A percentile compares a stretch with the other conserved stretches of the same genome.
phyloP scores from a whole-genome alignment of 2,888 invertebrate genomes.

The Gari tellinella region DNA sequence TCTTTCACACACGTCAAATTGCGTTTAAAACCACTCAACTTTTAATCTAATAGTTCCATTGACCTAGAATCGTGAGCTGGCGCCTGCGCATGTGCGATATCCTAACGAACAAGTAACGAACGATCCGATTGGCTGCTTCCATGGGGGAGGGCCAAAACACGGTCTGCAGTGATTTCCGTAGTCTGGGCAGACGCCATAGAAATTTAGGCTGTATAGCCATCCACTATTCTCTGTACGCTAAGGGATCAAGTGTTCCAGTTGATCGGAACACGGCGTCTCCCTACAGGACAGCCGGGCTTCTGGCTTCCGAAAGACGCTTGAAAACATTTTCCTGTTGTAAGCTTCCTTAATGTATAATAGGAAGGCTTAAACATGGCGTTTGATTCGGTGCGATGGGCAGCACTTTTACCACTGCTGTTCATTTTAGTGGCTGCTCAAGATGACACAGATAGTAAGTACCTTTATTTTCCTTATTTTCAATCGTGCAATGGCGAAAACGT shows the following conservation, averaged over 20 bases:
- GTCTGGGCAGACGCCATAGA: conserved; percentile 23
- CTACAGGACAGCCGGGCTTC: conserved; percentile 60
- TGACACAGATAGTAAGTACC: conserved; percentile 19
- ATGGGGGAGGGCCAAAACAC: conserved; percentile 32
- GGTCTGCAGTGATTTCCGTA: conserved; percentile 16
- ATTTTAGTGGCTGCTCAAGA: conserved; percentile 45
- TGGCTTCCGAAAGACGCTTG: conserved; percentile 58
- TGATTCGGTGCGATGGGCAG: conserved; percentile 61
- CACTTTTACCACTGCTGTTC: conserved; percentile 51
- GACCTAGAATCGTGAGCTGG: conserved; percentile 28
- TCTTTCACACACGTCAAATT: conserved; percentile 44
- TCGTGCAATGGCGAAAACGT: not conserved
- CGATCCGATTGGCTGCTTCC: conserved; percentile 29
- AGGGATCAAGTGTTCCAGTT: conserved; percentile 67
- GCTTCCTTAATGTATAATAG: conserved; percentile 57
- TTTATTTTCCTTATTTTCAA: conserved; percentile 4
- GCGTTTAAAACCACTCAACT: conserved; percentile 42
- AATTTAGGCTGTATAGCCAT: conserved; percentile 51
- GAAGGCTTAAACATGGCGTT: conserved; percentile 57
- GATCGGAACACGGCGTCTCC: conserved; percentile 67
- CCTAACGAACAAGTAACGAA: conserved; percentile 34
- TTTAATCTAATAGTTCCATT: conserved; percentile 24
- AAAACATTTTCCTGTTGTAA: conserved; percentile 52
- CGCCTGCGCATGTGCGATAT: conserved; percentile 4
- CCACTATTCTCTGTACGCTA: conserved; percentile 28